A percentile compares a stretch with the other conserved stretches of the same genome.
Evolutionary conservation across 2,888 invertebrate genomes (phyloP).

Genomic region (Iphiclides podalirius): DNA sequence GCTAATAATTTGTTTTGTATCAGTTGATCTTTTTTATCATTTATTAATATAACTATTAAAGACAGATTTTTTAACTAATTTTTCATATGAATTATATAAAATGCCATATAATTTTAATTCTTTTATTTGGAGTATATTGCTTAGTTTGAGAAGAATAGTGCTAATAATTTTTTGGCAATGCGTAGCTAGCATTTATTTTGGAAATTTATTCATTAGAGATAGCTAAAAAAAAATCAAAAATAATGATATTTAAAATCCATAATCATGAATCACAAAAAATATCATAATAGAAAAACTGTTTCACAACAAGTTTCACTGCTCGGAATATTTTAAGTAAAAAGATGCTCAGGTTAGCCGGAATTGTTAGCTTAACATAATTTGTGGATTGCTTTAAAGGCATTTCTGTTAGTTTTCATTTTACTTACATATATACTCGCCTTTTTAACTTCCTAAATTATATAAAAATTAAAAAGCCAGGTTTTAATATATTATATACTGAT

Average conservation of each 20-base stretch:
- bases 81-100: slow-evolving; percentile 75
- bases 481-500: too few species aligned
- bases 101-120: slow-evolving; percentile 49
- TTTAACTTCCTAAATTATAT: too few species aligned
- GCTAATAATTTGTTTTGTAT: slow-evolving; percentile 48
- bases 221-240: not conserved
- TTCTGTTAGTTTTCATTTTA: too few species aligned
- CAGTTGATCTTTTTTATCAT: slow-evolving; percentile 50
- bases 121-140: slow-evolving; percentile 36
- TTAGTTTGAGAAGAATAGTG: slow-evolving; percentile 29
- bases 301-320: too few species aligned
- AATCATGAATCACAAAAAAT: too few species aligned
- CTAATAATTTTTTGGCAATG: slow-evolving; percentile 12
- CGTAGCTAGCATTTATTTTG: slow-evolving; percentile 6
- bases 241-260: not conserved
- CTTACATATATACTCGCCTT: too few species aligned
- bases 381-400: too few species aligned
- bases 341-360: too few species aligned
- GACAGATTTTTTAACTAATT: slow-evolving; percentile 69
- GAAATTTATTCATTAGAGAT: not conserved
- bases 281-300: too few species aligned
- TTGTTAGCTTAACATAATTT: too few species aligned
- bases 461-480: too few species aligned
- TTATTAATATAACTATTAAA: slow-evolving; percentile 63
- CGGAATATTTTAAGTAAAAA: too few species aligned